phyloP scores from a whole-genome alignment of 2,797 vertebrate species.

The Melanogrammus aeglefinus region DNA sequence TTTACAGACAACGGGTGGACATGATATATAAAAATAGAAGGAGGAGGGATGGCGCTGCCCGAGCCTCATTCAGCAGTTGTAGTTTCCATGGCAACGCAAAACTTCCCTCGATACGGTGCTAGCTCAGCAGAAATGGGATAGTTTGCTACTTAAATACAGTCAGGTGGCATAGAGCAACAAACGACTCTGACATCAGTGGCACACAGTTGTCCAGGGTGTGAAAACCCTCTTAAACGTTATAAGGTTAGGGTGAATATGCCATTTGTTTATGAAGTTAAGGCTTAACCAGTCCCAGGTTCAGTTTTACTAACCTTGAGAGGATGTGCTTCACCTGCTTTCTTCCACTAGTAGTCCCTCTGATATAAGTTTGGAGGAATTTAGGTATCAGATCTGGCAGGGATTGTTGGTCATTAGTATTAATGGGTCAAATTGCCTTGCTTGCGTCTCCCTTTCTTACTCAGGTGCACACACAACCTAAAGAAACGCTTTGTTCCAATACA shows the following conservation, averaged over 20 bases:
- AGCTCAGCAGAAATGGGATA: slow-evolving; percentile 52
- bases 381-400: no score
- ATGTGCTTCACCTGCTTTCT: not conserved
- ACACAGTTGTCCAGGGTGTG: not conserved
- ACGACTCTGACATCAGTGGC: not conserved
- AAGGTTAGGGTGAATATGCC: not conserved
- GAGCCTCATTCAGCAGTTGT: slow-evolving; percentile 30
- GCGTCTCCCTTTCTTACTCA: not conserved
- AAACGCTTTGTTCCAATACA: not conserved
- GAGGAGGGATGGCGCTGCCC: slow-evolving; percentile 27
- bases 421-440: not conserved
- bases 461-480: not conserved
- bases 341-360: not conserved
- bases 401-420: not conserved
- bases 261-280: not conserved
- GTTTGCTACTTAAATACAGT: slow-evolving; percentile 2
- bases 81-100: slow-evolving; percentile 72
- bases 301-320: not conserved
- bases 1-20: slow-evolving; percentile 12
- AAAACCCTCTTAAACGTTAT: not conserved
- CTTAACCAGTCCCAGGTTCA: not conserved
- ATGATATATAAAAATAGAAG: slow-evolving; percentile 23
- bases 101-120: slow-evolving; percentile 41
- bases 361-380: no score
- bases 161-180: not conserved